A percentile compares a stretch with the other conserved stretches of the same genome.
Evolutionary conservation across 1,140 invertebrate genomes (phyloP).

Genomic region (Drosophila trapezifrons): DNA sequence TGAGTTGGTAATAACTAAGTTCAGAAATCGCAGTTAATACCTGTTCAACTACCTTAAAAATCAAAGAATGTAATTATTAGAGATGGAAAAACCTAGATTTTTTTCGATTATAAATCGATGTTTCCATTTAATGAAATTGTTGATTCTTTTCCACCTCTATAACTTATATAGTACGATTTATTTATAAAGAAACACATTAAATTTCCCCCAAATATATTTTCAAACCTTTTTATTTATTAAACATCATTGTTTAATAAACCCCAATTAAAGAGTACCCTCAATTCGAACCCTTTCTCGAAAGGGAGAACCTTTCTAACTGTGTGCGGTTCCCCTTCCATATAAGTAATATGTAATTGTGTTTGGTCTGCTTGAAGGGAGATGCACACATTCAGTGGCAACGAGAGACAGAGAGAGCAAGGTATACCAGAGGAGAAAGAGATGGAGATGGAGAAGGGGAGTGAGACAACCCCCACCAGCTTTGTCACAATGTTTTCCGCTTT

Average conservation of each 20-base stretch:
- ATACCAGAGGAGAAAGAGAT: neutral
- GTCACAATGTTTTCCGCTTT: slow-evolving; percentile 42
- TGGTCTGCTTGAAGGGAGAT: slow-evolving; percentile 44
- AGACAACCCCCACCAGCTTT: slow-evolving; percentile 16
- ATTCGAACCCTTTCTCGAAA: neutral
- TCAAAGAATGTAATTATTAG: too few relatives aligned
- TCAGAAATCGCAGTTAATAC: neutral
- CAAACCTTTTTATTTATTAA: too few relatives aligned
- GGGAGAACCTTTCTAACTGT: slow-evolving; percentile 14
- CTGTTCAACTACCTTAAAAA: neutral
- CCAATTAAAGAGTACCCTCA: neutral
- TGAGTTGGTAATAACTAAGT: neutral
- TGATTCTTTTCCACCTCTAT: too few relatives aligned
- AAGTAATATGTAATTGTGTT: slow-evolving; percentile 45
- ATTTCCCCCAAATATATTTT: too few relatives aligned
- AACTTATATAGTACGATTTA: too few relatives aligned
- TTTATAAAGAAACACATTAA: too few relatives aligned
- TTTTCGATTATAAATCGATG: too few relatives aligned
- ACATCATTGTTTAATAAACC: too few relatives aligned
- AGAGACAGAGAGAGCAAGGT: slow-evolving; percentile 5
- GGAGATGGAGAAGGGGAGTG: neutral
- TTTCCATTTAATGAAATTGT: too few relatives aligned
- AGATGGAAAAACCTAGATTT: too few relatives aligned
- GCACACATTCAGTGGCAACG: slow-evolving; percentile 35
- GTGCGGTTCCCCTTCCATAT: slow-evolving; percentile 12